Conservation (phyloP, 2,888 invertebrate species). For the Melanostoma scalare region DNA sequence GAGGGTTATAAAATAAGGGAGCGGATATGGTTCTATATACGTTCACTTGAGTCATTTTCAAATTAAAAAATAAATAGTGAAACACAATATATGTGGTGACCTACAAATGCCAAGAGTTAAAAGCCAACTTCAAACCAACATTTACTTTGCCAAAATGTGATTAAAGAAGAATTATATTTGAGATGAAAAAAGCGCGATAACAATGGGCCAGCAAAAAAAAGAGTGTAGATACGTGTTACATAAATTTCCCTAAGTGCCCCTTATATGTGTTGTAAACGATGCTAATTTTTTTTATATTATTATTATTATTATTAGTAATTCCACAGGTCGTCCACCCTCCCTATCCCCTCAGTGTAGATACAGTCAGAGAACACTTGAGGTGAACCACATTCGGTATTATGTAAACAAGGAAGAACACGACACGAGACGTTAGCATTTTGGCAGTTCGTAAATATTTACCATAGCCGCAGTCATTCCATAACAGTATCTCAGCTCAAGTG, state of each 20-base stretch:
- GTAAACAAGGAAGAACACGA: slow-evolving; percentile 46
- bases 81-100: too few relatives aligned
- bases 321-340: neutral
- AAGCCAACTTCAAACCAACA: too few relatives aligned
- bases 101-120: too few relatives aligned
- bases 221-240: slow-evolving; percentile 47
- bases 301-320: slow-evolving; percentile 43
- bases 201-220: slow-evolving; percentile 29
- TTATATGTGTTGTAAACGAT: slow-evolving; percentile 62
- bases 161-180: slow-evolving; percentile 1
- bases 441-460: slow-evolving; percentile 58
- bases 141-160: too few relatives aligned
- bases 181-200: slow-evolving; percentile 49
- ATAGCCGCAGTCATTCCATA: slow-evolving; percentile 53
- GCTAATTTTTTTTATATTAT: slow-evolving; percentile 33
- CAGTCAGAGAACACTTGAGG: neutral
- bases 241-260: slow-evolving; percentile 57
- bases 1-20: too few relatives aligned
- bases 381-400: slow-evolving; percentile 33
- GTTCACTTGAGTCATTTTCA: too few relatives aligned
- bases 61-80: too few relatives aligned
- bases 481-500: slow-evolving; percentile 48
- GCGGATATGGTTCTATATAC: too few relatives aligned
- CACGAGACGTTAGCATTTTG: slow-evolving; percentile 35
- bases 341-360: neutral